Evolutionary conservation across 1,140 invertebrate species (phyloP).

Genomic region (Saccostrea glomerata): DNA sequence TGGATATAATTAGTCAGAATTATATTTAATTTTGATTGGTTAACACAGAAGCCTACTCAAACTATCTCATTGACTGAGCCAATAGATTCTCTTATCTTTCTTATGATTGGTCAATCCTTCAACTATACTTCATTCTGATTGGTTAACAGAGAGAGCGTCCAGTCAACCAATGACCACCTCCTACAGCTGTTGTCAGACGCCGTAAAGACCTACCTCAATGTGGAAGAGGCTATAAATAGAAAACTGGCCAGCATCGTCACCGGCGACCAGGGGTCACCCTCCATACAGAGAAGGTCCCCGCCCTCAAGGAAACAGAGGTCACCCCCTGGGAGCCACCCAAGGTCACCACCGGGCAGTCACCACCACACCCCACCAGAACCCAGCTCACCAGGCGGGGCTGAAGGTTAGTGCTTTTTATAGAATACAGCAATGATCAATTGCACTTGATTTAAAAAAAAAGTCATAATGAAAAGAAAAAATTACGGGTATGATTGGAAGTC

Average conservation of each 20-base stretch:
- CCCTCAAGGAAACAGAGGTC: slow-evolving; percentile 49
- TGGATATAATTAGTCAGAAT: not conserved
- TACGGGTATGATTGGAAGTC: no score
- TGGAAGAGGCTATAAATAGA: slow-evolving; percentile 72
- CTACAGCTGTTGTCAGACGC: slow-evolving; percentile 73
- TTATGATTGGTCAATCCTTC: not conserved
- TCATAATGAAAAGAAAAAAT: no score
- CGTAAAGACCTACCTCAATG: slow-evolving; percentile 71
- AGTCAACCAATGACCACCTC: slow-evolving; percentile 72
- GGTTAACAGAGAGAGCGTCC: slow-evolving; percentile 65
- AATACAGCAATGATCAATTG: not conserved
- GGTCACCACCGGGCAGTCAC: slow-evolving; percentile 55
- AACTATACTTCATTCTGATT: not conserved
- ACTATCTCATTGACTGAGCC: no score
- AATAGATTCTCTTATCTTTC: not conserved
- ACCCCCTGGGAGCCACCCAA: slow-evolving; percentile 30
- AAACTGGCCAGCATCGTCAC: slow-evolving; percentile 64
- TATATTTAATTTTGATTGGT: not conserved
- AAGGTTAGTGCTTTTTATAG: slow-evolving; percentile 41
- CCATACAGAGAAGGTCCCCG: slow-evolving; percentile 35
- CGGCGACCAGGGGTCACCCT: slow-evolving; percentile 8
- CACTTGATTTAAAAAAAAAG: no score
- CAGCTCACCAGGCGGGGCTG: slow-evolving; percentile 33
- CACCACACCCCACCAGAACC: slow-evolving; percentile 6
- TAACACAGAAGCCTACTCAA: slow-evolving; percentile 58